These are phyloP conservation scores for Calephelis virginiensis DNA, from an alignment of 1,140 invertebrate genomes.

Conservation along the genomic window DNA sequence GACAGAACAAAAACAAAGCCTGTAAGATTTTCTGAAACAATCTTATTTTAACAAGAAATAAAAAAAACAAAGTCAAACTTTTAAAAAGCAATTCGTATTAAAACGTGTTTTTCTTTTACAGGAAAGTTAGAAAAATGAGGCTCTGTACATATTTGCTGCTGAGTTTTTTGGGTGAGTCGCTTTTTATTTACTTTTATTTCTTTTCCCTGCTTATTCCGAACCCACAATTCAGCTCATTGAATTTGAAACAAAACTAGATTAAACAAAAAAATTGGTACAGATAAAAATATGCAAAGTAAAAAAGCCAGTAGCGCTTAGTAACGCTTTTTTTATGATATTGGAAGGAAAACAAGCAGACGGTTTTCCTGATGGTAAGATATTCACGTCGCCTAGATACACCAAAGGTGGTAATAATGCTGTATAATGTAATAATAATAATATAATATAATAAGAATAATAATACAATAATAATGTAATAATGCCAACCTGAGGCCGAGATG, in stretches of 20 bases:
- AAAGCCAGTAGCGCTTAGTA: not conserved
- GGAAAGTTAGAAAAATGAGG: constrained; percentile 67
- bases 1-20: no score
- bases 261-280: not conserved
- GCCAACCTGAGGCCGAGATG: no score
- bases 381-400: no score
- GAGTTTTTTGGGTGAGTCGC: constrained; percentile 69
- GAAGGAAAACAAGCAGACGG: no score
- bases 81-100: constrained; percentile 39
- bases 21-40: not conserved
- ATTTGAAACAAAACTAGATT: not conserved
- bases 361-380: no score
- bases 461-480: no score
- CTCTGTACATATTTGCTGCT: constrained; percentile 68
- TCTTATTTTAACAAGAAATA: not conserved
- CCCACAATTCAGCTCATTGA: not conserved
- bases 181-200: constrained; percentile 35
- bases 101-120: constrained; percentile 56
- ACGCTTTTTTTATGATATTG: no score
- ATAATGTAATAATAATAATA: no score
- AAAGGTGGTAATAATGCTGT: no score
- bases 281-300: not conserved
- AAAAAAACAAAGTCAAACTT: constrained; percentile 20
- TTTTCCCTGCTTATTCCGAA: not conserved
- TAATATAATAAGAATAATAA: no score